phyloP scores from a whole-genome alignment of 2,797 vertebrate species.

The Chaetophractus vellerosus region DNA sequence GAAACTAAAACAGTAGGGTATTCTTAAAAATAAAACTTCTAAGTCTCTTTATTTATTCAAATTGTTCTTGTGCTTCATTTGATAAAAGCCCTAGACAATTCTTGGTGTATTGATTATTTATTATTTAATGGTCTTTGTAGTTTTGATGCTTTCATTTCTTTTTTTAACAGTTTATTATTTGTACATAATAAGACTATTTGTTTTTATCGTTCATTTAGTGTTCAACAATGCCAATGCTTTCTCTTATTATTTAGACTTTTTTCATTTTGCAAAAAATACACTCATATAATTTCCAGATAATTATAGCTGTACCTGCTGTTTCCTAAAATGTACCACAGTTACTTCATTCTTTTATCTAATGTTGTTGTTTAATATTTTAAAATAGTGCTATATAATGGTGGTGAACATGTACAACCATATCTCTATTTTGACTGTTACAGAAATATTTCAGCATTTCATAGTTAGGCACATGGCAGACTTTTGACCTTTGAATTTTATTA shows the following conservation, averaged over 20 bases:
- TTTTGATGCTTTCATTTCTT: background rate
- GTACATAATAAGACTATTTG: background rate
- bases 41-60: background rate
- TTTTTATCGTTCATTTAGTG: background rate
- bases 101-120: background rate
- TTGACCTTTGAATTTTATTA: conserved; percentile 40
- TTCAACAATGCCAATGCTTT: background rate
- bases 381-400: background rate
- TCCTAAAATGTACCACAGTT: background rate
- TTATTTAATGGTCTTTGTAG: background rate
- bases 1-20: too few species aligned
- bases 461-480: background rate
- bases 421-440: conserved; percentile 21
- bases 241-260: background rate
- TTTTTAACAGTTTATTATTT: background rate
- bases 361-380: background rate
- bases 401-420: background rate
- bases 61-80: background rate
- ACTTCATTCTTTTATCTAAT: background rate
- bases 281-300: conserved; percentile 40
- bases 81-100: background rate
- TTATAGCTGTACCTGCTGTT: background rate
- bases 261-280: background rate
- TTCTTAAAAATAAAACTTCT: background rate
- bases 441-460: conserved; percentile 22